phyloP scores from a whole-genome alignment of 2,888 invertebrate species.

The Lasioglossum figueresi region DNA sequence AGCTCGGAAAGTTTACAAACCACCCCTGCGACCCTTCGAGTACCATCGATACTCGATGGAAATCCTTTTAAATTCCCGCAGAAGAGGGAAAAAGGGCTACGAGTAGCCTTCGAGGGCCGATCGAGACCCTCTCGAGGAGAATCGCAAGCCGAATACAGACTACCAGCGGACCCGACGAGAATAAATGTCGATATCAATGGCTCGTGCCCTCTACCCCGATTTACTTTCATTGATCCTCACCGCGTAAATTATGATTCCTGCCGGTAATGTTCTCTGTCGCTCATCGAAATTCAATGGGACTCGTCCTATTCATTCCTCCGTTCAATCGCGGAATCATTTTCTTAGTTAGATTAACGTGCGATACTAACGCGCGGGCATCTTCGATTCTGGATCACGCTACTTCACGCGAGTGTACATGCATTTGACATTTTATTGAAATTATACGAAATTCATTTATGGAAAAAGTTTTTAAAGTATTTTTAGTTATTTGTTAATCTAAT shows the following conservation, averaged over 20 bases:
- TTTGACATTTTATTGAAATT: neutral
- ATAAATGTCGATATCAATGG: conserved; percentile 36
- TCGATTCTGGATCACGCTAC: neutral
- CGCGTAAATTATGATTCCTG: conserved; percentile 16
- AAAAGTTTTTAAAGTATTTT: no score
- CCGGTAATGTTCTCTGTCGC: neutral
- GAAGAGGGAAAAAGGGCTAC: conserved; percentile 15
- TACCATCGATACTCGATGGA: conserved; percentile 75
- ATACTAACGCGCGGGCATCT: neutral
- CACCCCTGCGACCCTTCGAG: conserved; percentile 67
- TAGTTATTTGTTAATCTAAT: no score
- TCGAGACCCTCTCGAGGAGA: conserved; percentile 32
- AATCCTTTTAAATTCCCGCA: conserved; percentile 58
- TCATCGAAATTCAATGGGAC: conserved; percentile 1
- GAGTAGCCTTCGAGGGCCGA: conserved; percentile 46
- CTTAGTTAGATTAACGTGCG: neutral
- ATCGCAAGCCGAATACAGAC: conserved; percentile 33
- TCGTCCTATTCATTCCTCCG: neutral
- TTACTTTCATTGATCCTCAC: neutral
- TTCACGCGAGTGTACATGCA: no score
- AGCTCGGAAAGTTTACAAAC: conserved; percentile 74
- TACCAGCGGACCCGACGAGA: conserved; percentile 9
- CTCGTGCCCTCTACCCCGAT: neutral
- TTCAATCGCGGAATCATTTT: neutral
- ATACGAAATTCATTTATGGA: neutral